phyloP scores from a whole-genome alignment of 2,797 vertebrate species.

The Eutrigla gurnardus region DNA sequence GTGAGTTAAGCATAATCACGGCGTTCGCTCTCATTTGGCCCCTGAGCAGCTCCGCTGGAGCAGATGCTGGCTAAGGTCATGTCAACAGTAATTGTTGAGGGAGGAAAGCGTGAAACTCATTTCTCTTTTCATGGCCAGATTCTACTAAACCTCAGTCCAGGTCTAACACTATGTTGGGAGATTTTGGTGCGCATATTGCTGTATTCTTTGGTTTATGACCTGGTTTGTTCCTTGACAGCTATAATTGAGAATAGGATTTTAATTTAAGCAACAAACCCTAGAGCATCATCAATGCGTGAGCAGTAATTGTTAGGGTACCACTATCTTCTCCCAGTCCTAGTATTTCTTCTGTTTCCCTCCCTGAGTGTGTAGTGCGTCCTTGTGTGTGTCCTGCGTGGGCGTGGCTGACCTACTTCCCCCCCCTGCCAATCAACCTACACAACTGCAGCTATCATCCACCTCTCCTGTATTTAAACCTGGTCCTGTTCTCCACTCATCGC shows the following conservation, averaged over 20 bases:
- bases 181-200: neutral
- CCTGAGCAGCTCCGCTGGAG: conserved; percentile 8
- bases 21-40: neutral
- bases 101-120: conserved; percentile 11
- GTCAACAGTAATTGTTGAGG: conserved; percentile 7
- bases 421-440: too few relatives aligned
- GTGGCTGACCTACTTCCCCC: too few relatives aligned
- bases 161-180: neutral
- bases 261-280: neutral
- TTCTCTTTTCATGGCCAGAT: conserved; percentile 1
- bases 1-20: conserved; percentile 11
- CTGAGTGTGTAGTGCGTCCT: too few relatives aligned
- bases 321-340: too few relatives aligned
- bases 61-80: conserved; percentile 8
- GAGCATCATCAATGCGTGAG: neutral
- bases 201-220: neutral
- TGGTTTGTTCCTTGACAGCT: neutral
- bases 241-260: neutral
- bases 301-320: neutral
- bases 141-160: neutral
- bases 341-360: too few relatives aligned
- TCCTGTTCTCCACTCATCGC: too few relatives aligned
- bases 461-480: too few relatives aligned
- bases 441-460: too few relatives aligned
- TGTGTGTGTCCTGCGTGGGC: too few relatives aligned